These are phyloP conservation scores for Bergia puertoricense DNA, from an alignment of 92 coral and sea anemone genomes.

Conservation along the genomic window DNA sequence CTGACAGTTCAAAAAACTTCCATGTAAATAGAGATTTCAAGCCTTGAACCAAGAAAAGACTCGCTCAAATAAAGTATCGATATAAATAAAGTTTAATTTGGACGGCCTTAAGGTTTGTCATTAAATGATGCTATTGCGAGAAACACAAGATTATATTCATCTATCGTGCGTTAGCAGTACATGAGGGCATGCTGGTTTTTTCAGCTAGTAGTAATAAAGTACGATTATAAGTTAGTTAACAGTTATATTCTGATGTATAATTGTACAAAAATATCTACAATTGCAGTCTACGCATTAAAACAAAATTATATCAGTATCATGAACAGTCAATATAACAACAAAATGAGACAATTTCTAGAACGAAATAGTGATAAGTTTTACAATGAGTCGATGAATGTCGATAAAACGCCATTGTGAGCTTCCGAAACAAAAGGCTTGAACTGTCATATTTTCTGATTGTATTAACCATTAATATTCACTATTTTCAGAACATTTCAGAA, in stretches of 20 bases:
- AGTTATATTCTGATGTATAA: not conserved
- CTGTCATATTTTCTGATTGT: not conserved
- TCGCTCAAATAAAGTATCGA: too few relatives aligned
- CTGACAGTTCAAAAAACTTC: not conserved
- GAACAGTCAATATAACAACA: conserved; percentile 1
- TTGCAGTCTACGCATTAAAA: not conserved
- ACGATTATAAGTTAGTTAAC: too few relatives aligned
- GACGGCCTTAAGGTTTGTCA: too few relatives aligned
- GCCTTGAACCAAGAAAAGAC: too few relatives aligned
- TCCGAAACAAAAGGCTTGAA: not conserved
- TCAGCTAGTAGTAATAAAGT: not conserved
- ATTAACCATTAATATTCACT: not conserved
- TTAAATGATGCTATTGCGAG: too few relatives aligned
- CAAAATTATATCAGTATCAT: not conserved
- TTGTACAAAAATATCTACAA: not conserved
- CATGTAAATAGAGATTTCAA: not conserved
- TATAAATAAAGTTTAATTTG: too few relatives aligned
- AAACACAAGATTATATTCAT: too few relatives aligned
- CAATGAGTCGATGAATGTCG: conserved; percentile 12
- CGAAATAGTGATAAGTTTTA: conserved; percentile 16
- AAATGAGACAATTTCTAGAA: conserved; percentile 18
- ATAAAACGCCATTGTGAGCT: conserved; percentile 14
- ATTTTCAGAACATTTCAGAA: not conserved
- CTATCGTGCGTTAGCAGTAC: too few relatives aligned
- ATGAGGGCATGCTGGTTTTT: too few relatives aligned